Base-by-base conservation (phyloP, 1,140 invertebrate species). In the Eubasilissa regina region DNA sequence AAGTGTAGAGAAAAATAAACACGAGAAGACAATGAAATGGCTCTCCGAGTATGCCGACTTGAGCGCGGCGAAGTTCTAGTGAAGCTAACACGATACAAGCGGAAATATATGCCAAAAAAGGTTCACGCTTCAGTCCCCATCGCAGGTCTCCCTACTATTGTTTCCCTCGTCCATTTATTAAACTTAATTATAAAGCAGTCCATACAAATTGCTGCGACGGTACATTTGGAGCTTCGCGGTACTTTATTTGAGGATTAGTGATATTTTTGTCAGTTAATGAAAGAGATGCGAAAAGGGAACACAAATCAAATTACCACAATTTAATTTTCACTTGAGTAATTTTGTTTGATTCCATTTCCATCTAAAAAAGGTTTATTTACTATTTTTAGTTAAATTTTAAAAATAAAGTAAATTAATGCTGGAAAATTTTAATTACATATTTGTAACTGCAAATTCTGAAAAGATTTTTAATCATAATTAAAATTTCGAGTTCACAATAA, bases 161-260 rank as follows among this genome's bases (percentile, higher is more conserved):
- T 78, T 72, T 43, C 17, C 53, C 55, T 48, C 35, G 17, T 13
- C 66, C 77, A 72, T 78, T 78, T 78, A 78, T 78, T 72, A 78
- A 78, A 78, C 77, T 72, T 72, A 78, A 78, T 78, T 78, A 78
- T 78, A 60, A 78, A 78, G 58, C 77, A 72, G 77, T 70, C 77
- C 77, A 78, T 72, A 78, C 77, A 78, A 78, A 72, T 78, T 78
- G 77, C 77, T 78, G 51, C 66, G 77, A n/a, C 21, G 64, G 25
- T 78, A 78, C 64, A 78, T 78, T 78, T 78, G 72, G 66, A 78
- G 72, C 64, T 78, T 72, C 35, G 43, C 44, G 77, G 51, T 72
- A 60, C 64, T 78, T 72, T 55, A 78, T 72, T 78, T 55, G 47
- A 66, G 47, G 60, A 62, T 48, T 73, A 73, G 51, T 55, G 73